Base-by-base conservation (phyloP, 2,888 invertebrate genomes). In the Micoletzkya japonica region DNA sequence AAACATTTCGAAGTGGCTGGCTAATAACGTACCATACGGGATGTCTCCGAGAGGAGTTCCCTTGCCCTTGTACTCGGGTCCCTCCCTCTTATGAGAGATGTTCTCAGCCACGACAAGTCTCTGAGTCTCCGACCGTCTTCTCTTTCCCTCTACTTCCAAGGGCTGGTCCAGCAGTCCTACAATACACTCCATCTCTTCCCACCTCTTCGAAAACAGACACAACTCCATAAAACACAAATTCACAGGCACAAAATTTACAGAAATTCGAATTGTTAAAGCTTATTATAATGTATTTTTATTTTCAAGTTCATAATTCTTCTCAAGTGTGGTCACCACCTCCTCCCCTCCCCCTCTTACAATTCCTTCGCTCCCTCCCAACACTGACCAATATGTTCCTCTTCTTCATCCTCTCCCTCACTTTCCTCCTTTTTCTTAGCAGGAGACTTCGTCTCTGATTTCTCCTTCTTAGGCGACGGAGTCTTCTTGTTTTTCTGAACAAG, bases 81-180 rank as follows among this genome's bases (percentile, higher is more conserved):
- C 50, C 24, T n/a, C 50, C 32, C 50, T 44, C 50, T 63, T 63
- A n/a, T 32, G 32, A 10, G 14, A 39, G 1, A 59, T 1, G 10
- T 39, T 59, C 17, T 37, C 59, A 14, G 37, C 59, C 2, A 44
- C 44, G 20, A 20, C 44, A 44, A 44, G 44, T 44, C 44, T 44
- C 20, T 44, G 44, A 14, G 20, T 20, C 10, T 10, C 20, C 20
- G 10, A 10, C 20, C 63, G n/a, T 24, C 50, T 49, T 24, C 63
- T 49, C 34, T 63, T 63, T n/a, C 63, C 63, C 34, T 63, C 63
- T 3, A 63, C 26, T 32, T 50, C 50, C n/a, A 63, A 34, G 32
- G 63, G 63, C 50, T 36, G 6, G 17, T 63, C 63, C 14, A 24
- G 30, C 30, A 63, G 17, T 24, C 63, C 63, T 50, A 28, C 17